Percentiles rank a stretch among this genome's conserved stretches.
Conservation (phyloP, 2,888 invertebrate species). For the Lacanobia oleracea region DNA sequence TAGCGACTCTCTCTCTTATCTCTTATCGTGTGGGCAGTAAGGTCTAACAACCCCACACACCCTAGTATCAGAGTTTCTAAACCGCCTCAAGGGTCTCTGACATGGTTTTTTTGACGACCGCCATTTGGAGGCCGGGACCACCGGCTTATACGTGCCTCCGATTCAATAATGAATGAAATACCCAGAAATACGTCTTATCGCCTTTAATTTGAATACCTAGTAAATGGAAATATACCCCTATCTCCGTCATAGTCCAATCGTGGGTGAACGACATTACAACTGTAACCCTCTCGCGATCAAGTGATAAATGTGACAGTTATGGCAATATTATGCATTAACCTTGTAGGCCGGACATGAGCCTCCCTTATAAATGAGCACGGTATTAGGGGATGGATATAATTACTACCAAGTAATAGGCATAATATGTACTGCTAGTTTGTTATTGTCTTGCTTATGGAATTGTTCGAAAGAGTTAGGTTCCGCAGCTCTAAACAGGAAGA, state of each 20-base stretch:
- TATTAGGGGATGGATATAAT: constrained; percentile 9
- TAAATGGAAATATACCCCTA: not conserved
- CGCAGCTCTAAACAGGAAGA: too few relatives aligned
- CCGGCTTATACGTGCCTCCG: too few relatives aligned
- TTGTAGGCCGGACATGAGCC: constrained; percentile 32
- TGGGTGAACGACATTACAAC: constrained; percentile 32
- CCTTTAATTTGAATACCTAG: not conserved
- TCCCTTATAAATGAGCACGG: constrained; percentile 1
- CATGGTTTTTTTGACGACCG: too few relatives aligned
- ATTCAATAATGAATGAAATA: too few relatives aligned
- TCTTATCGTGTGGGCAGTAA: too few relatives aligned
- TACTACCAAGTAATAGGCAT: not conserved
- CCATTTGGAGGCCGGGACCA: too few relatives aligned
- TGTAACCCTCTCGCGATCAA: constrained; percentile 20
- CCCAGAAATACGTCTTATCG: too few relatives aligned
- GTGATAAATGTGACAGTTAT: constrained; percentile 48
- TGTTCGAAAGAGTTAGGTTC: too few relatives aligned
- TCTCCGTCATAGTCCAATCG: constrained; percentile 17
- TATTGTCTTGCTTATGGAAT: not conserved
- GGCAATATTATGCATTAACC: constrained; percentile 49
- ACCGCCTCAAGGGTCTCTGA: too few relatives aligned
- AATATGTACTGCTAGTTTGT: not conserved
- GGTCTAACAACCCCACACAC: too few relatives aligned
- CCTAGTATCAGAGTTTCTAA: too few relatives aligned
- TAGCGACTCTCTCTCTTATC: too few relatives aligned